Evolutionary conservation across 2,888 invertebrate species (phyloP), one percentile per base, ranked within the genome.

Genomic region (Pedicia rivosa): DNA sequence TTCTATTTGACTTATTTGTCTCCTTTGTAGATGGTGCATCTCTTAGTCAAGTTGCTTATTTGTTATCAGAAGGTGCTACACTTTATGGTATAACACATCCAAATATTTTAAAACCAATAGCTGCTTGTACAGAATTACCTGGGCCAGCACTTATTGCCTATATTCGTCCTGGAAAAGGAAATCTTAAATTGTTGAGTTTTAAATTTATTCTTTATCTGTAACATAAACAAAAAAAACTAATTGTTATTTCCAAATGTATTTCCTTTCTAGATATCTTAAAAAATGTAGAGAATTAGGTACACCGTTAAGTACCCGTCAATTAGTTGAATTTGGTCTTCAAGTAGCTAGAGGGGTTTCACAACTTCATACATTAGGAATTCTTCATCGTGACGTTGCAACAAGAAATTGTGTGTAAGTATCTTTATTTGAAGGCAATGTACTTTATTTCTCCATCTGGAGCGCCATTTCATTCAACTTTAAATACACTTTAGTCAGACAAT

Each of bases 251-350:
- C n/a, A n/a, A n/a, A n/a, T n/a, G n/a, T n/a, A n/a, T n/a, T n/a
- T n/a, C n/a, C n/a, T n/a, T n/a, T n/a, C n/a, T n/a, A n/a, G 60
- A 36, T 59, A 53, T 41, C 50, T 60, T 41, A 58, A 59, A 46
- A 56, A 56, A 44, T 57, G 59, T 3, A 52, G 56, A 9, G 59
- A 59, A 44, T 54, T 57, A 9, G 59, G 55, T 40, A 50, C 54
- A 0, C 54, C 83, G 3, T 66, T 95, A 43, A 87, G 88, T 37
- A 94, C 94, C 8, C 90, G 94, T 56, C 91, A 94, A 60, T 76
- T 95, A 39, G 92, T 95, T 8, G 82, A 88, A 54, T 91, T 95
- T 78, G 91, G 90, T n/a, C 68, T 92, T 43, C 92, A 95, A 57
- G 79, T 91, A 24, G 74, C 88, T 43, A 78, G 83, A 54, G 95